Evolutionary conservation across 2,797 vertebrate genomes (phyloP), one percentile per base, ranked within the genome.

Genomic region (Sebastolobus altivelis): DNA sequence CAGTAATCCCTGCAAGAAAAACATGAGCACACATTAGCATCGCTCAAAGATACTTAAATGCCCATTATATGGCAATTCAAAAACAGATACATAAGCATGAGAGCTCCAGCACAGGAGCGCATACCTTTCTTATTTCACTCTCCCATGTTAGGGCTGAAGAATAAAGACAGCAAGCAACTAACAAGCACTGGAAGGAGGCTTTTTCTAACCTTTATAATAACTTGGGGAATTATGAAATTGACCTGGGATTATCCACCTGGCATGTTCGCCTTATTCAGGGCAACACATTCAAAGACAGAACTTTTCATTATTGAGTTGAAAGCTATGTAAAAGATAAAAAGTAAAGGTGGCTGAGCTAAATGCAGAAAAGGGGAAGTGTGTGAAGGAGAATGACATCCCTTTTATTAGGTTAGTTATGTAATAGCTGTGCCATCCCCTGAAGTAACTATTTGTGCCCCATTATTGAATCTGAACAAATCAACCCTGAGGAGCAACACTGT

Each of bases 351-450:
- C 38, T 20, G 6, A 25, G 9, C 49, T 69, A 69, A 84, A 81
- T 25, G 52, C 52, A 71, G 58, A 55, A 58, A 77, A 25, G 1
- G 29, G 35, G 49, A 22, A 56, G 9, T 54, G 62, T 69, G 61
- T 80, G 68, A 75, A 80, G 56, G 12, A 65, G 27, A 76, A 37
- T 66, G 35, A 74, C 13, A 69, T 66, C 49, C n/a, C 4, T 43
- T 82, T 77, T 70, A 70, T 88, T 82, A 80, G 70, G 69, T 82
- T 85, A 73, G 65, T 89, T 87, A 85, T 62, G 10, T 79, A 90
- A 85, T 73, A 35, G 62, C 43, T 7, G 13, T 22, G 14, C 43
- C 62, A 66, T 60, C 18, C 65, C 78, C 76, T 63, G 37, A 79
- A 83, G 82, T 77, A 82, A 80, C 65, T 46, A 63, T 77, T 73